Conservation (phyloP, 2,113 vertebrate genomes). For the Alaudala cheleensis region DNA sequence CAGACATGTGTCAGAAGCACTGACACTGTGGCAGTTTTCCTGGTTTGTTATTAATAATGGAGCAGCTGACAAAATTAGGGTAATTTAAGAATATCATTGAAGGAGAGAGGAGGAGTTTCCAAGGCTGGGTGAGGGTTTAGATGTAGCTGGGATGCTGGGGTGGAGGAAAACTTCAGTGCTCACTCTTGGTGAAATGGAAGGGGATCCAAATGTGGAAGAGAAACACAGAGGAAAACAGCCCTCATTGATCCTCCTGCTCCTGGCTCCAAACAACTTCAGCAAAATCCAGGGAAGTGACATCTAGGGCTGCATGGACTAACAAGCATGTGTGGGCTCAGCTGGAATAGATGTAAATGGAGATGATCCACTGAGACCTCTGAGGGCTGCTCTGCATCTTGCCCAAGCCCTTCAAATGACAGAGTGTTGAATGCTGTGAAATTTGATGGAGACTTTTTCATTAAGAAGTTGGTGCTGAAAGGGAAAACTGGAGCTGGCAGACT, state of each 20-base stretch:
- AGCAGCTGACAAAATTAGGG: background rate
- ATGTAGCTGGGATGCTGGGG: background rate
- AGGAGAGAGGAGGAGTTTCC: background rate
- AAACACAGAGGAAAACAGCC: rapidly evolving
- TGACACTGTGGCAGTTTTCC: background rate
- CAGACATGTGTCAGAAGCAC: background rate
- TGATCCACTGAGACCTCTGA: background rate
- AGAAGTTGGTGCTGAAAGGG: background rate
- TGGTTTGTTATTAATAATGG: background rate
- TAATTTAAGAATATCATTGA: background rate
- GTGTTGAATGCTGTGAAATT: background rate
- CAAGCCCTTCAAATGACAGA: background rate
- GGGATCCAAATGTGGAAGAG: background rate
- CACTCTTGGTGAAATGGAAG: background rate
- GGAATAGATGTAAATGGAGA: background rate
- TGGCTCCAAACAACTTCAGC: background rate
- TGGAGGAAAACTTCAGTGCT: background rate
- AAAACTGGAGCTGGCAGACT: background rate
- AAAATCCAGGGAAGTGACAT: background rate
- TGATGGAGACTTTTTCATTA: background rate
- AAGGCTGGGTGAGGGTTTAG: background rate
- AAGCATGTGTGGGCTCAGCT: background rate
- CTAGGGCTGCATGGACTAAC: background rate
- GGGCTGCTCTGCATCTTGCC: background rate
- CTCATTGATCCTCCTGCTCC: background rate